These are phyloP conservation scores for Cydia strobilella DNA, from an alignment of 1,140 invertebrate species.

Conservation along the genomic window DNA sequence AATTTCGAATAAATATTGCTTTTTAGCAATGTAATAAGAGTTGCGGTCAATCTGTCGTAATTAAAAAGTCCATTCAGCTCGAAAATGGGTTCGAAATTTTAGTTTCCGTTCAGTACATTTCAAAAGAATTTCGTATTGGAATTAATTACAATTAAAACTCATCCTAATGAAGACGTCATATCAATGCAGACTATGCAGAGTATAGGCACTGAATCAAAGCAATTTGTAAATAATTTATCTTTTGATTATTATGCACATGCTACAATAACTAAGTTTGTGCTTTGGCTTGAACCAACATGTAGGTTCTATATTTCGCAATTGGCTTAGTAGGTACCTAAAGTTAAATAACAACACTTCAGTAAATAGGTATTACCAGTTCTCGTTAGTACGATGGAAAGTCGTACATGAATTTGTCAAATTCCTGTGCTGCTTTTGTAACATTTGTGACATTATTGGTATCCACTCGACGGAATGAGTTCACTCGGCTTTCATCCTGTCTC, in stretches of 20 bases:
- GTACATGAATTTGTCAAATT: not conserved
- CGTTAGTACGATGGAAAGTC: not conserved
- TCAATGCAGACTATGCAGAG: conserved; percentile 20
- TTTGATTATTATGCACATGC: not conserved
- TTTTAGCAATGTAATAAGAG: conserved; percentile 44
- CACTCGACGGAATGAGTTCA: conserved; percentile 17
- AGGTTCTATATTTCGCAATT: too few relatives aligned
- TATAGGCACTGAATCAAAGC: not conserved
- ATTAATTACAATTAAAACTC: not conserved
- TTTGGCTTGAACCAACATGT: too few relatives aligned
- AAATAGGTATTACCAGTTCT: not conserved
- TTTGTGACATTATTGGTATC: conserved; percentile 5
- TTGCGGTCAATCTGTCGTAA: conserved; percentile 45
- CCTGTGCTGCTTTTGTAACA: not conserved
- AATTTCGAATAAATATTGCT: conserved; percentile 53
- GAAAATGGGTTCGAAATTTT: conserved; percentile 46
- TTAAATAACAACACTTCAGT: not conserved
- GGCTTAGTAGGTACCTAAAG: too few relatives aligned
- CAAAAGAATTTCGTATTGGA: conserved; percentile 8
- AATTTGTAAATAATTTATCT: not conserved
- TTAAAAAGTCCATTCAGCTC: conserved; percentile 50
- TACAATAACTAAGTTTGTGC: too few relatives aligned
- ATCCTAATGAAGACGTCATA: not conserved
- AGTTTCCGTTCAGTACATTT: conserved; percentile 38
- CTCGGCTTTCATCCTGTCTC: conserved; percentile 19